These are phyloP conservation scores for Corydoras maculifer DNA, from an alignment of 2,113 vertebrate species.

Conservation along the genomic window DNA sequence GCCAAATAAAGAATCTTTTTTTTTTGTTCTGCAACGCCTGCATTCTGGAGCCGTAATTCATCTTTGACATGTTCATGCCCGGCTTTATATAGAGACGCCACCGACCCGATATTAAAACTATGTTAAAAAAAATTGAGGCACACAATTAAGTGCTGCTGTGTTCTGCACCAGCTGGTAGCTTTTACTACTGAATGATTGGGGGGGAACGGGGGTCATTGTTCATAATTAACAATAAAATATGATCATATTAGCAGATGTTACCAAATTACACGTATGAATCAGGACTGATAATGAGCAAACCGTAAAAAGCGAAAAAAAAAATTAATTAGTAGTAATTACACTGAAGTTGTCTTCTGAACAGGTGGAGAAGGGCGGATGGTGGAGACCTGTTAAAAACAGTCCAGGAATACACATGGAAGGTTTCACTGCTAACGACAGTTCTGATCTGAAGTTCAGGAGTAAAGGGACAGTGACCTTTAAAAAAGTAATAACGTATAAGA, in stretches of 20 bases:
- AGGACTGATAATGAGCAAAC: neutral
- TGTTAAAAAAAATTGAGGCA: neutral
- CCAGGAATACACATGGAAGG: too few relatives aligned
- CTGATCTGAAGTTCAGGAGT: too few relatives aligned
- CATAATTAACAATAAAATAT: neutral
- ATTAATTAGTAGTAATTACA: neutral
- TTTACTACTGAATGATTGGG: neutral
- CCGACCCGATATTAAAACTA: neutral
- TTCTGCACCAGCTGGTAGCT: conserved; percentile 5
- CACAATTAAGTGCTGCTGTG: neutral
- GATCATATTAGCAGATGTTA: neutral
- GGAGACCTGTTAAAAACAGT: neutral
- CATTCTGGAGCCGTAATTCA: neutral
- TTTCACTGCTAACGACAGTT: too few relatives aligned
- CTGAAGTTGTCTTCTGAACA: neutral
- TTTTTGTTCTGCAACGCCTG: neutral
- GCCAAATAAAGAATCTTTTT: neutral
- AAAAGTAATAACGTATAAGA: too few relatives aligned
- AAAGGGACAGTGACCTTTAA: too few relatives aligned
- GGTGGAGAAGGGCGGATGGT: neutral
- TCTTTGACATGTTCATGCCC: neutral
- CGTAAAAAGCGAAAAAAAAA: neutral
- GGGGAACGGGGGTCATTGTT: neutral
- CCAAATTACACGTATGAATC: neutral
- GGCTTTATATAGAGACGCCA: neutral